Evolutionary conservation across 2,113 vertebrate species (phyloP).

Genomic region (Prionailurus bengalensis): DNA sequence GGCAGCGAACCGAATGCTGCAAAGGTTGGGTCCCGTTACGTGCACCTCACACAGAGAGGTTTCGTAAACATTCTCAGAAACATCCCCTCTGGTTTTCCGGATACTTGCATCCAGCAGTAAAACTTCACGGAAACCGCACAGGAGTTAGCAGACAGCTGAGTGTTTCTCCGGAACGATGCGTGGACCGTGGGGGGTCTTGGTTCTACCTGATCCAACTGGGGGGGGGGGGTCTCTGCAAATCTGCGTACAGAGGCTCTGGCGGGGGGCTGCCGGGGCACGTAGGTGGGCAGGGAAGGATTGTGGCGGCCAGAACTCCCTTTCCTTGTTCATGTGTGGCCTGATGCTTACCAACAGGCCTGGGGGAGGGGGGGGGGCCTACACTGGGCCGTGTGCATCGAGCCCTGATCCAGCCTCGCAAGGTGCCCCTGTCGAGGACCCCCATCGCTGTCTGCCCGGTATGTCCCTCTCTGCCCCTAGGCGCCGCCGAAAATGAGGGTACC

Average conservation of each 20-base stretch:
- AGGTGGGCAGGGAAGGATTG: background rate
- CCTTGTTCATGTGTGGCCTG: too few species aligned
- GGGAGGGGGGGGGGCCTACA: fast-evolving
- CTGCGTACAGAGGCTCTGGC: background rate
- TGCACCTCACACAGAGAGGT: background rate
- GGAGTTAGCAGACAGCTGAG: background rate
- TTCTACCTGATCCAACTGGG: background rate
- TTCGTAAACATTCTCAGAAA: background rate
- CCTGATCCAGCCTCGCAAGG: background rate
- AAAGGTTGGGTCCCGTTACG: fast-evolving
- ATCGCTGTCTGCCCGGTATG: fast-evolving
- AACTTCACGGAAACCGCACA: background rate
- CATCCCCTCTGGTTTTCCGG: background rate
- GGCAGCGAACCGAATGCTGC: background rate
- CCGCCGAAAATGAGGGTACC: background rate
- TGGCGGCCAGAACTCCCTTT: background rate
- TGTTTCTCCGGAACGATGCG: background rate
- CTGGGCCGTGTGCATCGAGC: background rate
- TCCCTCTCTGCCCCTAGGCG: background rate
- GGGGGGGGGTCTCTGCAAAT: background rate
- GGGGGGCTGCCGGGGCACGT: background rate
- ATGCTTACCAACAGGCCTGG: background rate
- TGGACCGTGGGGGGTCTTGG: background rate
- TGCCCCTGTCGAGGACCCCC: background rate
- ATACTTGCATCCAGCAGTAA: background rate